These are phyloP conservation scores for Silurus meridionalis DNA, from an alignment of 2,113 vertebrate genomes.

Conservation along the genomic window DNA sequence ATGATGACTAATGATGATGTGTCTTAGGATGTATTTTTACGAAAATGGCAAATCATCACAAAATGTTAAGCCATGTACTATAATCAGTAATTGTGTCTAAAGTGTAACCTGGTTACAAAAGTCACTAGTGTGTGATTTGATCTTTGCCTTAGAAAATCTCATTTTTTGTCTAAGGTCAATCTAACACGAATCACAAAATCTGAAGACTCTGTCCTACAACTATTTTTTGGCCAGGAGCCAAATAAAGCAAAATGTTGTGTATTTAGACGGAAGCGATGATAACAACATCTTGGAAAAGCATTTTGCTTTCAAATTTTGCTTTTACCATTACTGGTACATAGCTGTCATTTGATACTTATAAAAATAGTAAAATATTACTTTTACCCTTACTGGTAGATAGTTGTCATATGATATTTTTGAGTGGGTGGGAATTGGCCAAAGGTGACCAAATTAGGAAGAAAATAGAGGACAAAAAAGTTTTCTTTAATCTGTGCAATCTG, in stretches of 20 bases:
- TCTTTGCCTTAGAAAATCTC: neutral
- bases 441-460: neutral
- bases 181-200: neutral
- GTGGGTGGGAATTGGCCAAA: neutral
- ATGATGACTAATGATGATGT: neutral
- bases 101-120: conserved; percentile 3
- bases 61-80: conserved; percentile 9
- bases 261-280: neutral
- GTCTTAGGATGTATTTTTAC: neutral
- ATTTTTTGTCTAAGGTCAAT: neutral
- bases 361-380: too few species aligned
- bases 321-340: neutral
- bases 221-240: neutral
- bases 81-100: conserved; percentile 20
- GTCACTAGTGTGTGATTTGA: conserved; percentile 2
- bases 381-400: neutral
- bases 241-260: neutral
- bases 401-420: neutral
- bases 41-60: neutral
- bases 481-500: neutral
- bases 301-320: too few species aligned
- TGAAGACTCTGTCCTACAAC: neutral
- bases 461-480: neutral
- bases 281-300: too few species aligned
- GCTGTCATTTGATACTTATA: too few species aligned